Conservation (phyloP, 2,797 vertebrate species). For the Cryptoprocta ferox region DNA sequence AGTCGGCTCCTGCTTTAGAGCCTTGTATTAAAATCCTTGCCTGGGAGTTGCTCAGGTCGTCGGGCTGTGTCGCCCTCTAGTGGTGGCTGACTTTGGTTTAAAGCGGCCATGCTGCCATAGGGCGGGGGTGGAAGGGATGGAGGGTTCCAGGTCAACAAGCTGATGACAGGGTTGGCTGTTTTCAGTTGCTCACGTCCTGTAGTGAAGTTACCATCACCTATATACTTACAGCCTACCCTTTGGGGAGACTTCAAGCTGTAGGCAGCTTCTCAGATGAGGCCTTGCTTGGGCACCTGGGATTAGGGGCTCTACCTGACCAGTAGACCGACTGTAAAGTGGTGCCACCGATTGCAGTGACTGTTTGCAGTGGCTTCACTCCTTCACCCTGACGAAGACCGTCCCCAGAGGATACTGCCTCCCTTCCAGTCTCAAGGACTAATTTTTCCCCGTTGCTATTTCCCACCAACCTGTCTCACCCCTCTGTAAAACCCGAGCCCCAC, state of each 20-base stretch:
- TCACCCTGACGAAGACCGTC: neutral
- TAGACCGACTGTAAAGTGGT: neutral
- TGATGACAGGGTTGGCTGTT: neutral
- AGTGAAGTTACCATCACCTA: neutral
- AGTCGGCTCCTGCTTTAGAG: neutral
- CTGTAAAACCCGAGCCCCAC: neutral
- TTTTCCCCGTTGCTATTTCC: neutral
- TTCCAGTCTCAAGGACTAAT: neutral
- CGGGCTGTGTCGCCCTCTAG: slow-evolving; percentile 72
- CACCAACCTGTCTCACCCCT: neutral
- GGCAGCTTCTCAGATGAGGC: neutral
- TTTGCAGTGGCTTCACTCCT: rapidly evolving
- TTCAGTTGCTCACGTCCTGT: neutral
- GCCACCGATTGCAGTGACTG: rapidly evolving
- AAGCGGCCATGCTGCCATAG: rapidly evolving
- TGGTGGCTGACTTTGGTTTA: neutral
- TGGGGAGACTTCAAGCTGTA: neutral
- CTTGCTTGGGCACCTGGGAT: rapidly evolving
- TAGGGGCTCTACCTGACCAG: neutral
- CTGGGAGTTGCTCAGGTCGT: neutral
- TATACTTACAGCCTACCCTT: neutral
- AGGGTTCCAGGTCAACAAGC: neutral
- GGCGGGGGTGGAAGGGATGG: neutral
- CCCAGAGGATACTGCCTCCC: neutral
- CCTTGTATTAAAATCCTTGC: neutral